Evolutionary conservation across 1,140 invertebrate species (phyloP).

Genomic region (Thalassaphorura encarpata): DNA sequence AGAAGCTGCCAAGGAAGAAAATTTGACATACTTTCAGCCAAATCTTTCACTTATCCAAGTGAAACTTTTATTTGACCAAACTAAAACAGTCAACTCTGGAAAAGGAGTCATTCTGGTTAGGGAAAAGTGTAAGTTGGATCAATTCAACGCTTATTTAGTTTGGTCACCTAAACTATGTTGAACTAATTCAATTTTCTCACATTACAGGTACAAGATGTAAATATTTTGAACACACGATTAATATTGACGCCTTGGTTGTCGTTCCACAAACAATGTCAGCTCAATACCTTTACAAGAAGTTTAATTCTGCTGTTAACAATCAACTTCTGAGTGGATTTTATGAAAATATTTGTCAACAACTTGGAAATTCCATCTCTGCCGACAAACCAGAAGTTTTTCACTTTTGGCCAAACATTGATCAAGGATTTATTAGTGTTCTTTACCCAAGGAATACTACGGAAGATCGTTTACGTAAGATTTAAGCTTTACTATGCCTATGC

Average conservation of each 20-base stretch:
- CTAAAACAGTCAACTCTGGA: slow-evolving; percentile 14
- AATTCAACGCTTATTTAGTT: background rate
- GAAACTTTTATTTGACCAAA: slow-evolving; percentile 23
- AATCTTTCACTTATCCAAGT: slow-evolving; percentile 19
- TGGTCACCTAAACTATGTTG: background rate
- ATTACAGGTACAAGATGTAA: slow-evolving; percentile 25
- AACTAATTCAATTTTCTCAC: background rate
- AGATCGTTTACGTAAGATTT: slow-evolving; percentile 49
- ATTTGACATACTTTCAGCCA: slow-evolving; percentile 18
- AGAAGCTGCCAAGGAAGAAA: slow-evolving; percentile 5
- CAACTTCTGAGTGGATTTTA: slow-evolving; percentile 25
- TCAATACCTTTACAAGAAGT: slow-evolving; percentile 20
- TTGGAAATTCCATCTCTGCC: slow-evolving; percentile 26
- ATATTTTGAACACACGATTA: slow-evolving; percentile 28
- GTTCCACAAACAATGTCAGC: slow-evolving; percentile 8
- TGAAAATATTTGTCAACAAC: slow-evolving; percentile 21
- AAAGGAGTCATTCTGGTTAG: slow-evolving; percentile 18
- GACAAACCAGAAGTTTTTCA: slow-evolving; percentile 49
- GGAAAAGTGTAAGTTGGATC: slow-evolving; percentile 23
- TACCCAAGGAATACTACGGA: slow-evolving; percentile 53
- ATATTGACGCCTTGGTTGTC: slow-evolving; percentile 21
- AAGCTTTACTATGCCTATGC: background rate
- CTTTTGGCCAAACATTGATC: slow-evolving; percentile 51
- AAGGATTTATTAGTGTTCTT: slow-evolving; percentile 62
- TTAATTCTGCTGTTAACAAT: slow-evolving; percentile 21